A percentile compares a stretch with the other conserved stretches of the same genome.
Evolutionary conservation across 2,797 vertebrate species (phyloP).

Genomic region (Apodemus agrarius): DNA sequence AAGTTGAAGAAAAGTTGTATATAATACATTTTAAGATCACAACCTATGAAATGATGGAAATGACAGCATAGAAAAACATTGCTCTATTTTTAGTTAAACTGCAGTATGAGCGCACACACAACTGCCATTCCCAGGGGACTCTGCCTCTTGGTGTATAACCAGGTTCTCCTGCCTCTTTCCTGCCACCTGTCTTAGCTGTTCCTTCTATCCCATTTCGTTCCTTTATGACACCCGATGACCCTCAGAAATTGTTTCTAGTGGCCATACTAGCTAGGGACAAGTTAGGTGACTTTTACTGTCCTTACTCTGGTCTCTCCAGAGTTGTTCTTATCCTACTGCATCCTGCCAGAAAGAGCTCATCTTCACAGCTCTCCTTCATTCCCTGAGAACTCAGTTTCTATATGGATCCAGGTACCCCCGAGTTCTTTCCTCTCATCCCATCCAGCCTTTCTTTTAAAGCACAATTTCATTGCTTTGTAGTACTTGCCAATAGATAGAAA

Average conservation of each 20-base stretch:
- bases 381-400: not conserved
- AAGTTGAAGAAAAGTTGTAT: constrained; percentile 8
- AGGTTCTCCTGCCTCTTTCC: not conserved
- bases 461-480: not conserved
- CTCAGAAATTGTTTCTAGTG: not conserved
- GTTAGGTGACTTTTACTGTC: not conserved
- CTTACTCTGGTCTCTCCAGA: not conserved
- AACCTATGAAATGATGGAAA: constrained; percentile 7
- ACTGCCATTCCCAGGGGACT: not conserved
- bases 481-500: not conserved
- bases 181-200: not conserved
- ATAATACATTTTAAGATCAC: constrained; percentile 34
- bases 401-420: not conserved
- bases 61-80: not conserved
- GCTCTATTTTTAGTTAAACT: constrained; percentile 13
- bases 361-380: not conserved
- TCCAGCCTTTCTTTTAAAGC: not conserved
- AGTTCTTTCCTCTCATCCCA: not conserved
- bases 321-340: not conserved
- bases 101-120: not conserved
- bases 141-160: not conserved
- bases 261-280: not conserved
- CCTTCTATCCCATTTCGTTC: not conserved
- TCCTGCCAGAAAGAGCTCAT: not conserved
- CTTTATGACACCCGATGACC: not conserved